Conservation (phyloP, 2,797 vertebrate species). For the Pseudomugil tenellus region DNA sequence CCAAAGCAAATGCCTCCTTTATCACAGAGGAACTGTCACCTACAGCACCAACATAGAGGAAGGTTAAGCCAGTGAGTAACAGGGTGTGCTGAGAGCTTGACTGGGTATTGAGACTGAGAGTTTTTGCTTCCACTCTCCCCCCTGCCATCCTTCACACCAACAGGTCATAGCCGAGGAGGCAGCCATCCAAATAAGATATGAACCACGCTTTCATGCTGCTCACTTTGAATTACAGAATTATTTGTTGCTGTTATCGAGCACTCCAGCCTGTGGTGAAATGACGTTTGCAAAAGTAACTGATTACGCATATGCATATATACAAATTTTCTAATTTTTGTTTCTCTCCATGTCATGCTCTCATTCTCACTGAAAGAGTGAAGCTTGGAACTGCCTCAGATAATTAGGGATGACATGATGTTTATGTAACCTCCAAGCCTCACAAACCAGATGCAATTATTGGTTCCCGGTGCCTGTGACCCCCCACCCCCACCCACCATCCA, state of each 20-base stretch:
- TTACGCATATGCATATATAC: slow-evolving; percentile 36
- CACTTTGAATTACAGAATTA: slow-evolving; percentile 63
- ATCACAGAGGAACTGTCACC: slow-evolving; percentile 60
- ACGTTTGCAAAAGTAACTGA: slow-evolving; percentile 40
- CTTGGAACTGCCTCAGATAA: slow-evolving; percentile 70
- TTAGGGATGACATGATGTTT: slow-evolving; percentile 85
- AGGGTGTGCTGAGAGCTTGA: slow-evolving; percentile 63
- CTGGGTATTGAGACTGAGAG: slow-evolving; percentile 59
- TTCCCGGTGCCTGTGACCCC: slow-evolving; percentile 77
- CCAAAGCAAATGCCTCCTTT: slow-evolving; percentile 64
- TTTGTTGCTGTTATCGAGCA: slow-evolving; percentile 53
- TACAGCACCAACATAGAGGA: slow-evolving; percentile 68
- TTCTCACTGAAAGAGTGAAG: slow-evolving; percentile 37
- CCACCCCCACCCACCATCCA: too few relatives aligned
- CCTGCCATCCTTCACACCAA: slow-evolving; percentile 41
- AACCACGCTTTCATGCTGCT: slow-evolving; percentile 62
- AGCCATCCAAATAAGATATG: slow-evolving; percentile 32
- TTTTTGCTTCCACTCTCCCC: slow-evolving; percentile 32
- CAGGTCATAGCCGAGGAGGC: slow-evolving; percentile 54
- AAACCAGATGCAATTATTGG: slow-evolving; percentile 83
- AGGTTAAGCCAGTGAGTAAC: slow-evolving; percentile 61
- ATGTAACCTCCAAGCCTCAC: slow-evolving; percentile 84
- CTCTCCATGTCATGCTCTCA: slow-evolving; percentile 37
- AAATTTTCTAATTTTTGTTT: slow-evolving; percentile 36
- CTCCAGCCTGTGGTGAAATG: slow-evolving; percentile 15